Base-by-base conservation (phyloP, 2,797 vertebrate species). In the Sebastes taczanowskii region DNA sequence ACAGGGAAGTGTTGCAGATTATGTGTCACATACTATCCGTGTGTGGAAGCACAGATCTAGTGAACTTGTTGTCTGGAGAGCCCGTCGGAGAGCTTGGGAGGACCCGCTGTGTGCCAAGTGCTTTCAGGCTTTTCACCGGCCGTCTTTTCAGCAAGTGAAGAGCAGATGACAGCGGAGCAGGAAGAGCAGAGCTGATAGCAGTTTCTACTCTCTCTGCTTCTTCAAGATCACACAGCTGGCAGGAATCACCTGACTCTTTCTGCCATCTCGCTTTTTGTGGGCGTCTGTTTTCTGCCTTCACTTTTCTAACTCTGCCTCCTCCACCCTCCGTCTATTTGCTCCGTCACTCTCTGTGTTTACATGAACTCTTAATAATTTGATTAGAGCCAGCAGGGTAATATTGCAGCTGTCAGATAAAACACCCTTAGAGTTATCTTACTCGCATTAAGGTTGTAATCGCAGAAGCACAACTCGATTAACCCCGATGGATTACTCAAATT, bases 401-500 rank as follows among this genome's bases (percentile, higher is more conserved):
- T 76, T 65, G 75, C 82, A 35, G 42, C 74, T 67, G 81, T 82
- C 85, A 81, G 74, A 75, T 78, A 78, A 87, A 82, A 56, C 81
- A 61, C 60, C 20, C 66, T 74, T 27, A 35, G 65, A 83, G 75
- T 76, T 86, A 84, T 86, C 82, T 69, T 49, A 61, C 73, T 75
- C 11, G 53, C 73, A 83, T 89, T 89, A 83, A 71, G 61, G 84
- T 81, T 89, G 85, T 88, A 89, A 83, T 86, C 74, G 34, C 66
- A 65, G 69, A 58, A 56, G 82, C 78, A 77, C 74, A 83, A 83
- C 78, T 88, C 71, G 71, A 85, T 89, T 88, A 86, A 72, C 80
- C 74, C 74, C 34, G 79, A 75, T 69, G 81, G 77, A 84, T 89
- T 86, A 84, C 82, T 77, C 42, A 56, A 49, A 74, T 84, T 88